Conservation (phyloP, 2,888 invertebrate genomes). For the Idaea biselata region DNA sequence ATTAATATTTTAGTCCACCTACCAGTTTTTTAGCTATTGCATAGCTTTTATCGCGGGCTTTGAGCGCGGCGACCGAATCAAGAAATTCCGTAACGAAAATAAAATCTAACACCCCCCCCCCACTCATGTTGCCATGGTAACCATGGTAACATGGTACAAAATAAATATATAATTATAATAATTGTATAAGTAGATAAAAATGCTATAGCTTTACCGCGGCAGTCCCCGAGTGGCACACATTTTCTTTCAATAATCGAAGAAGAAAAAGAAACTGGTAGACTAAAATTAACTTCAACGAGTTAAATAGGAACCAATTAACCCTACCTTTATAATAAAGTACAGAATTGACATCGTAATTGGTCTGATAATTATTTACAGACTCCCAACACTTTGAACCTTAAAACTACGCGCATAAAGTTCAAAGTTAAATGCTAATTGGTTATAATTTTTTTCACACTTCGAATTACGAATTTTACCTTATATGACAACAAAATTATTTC, state of each 20-base stretch:
- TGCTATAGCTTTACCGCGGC: too few species aligned
- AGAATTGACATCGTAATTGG: conserved; percentile 52
- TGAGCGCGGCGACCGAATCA: too few species aligned
- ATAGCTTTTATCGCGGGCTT: too few species aligned
- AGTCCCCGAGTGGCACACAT: too few species aligned
- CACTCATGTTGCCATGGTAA: too few species aligned
- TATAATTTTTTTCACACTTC: conserved; percentile 19
- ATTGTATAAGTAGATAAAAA: too few species aligned
- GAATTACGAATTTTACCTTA: conserved; percentile 19
- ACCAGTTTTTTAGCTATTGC: too few species aligned
- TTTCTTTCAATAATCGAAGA: neutral
- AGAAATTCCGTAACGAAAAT: too few species aligned
- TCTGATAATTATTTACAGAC: conserved; percentile 28
- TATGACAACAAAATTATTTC: conserved; percentile 11
- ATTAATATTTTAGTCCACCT: too few species aligned
- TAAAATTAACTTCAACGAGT: conserved; percentile 26
- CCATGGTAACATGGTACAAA: too few species aligned
- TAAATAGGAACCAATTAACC: conserved; percentile 23
- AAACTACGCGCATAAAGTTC: conserved; percentile 15
- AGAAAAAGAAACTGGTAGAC: conserved; percentile 1
- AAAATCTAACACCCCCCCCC: too few species aligned
- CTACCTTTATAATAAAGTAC: conserved; percentile 30
- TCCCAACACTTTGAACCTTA: conserved; percentile 22
- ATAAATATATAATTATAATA: too few species aligned
- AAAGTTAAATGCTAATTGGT: conserved; percentile 20